Evolutionary conservation across 1,140 invertebrate genomes (phyloP).

Genomic region (Aradophagus sp.): DNA sequence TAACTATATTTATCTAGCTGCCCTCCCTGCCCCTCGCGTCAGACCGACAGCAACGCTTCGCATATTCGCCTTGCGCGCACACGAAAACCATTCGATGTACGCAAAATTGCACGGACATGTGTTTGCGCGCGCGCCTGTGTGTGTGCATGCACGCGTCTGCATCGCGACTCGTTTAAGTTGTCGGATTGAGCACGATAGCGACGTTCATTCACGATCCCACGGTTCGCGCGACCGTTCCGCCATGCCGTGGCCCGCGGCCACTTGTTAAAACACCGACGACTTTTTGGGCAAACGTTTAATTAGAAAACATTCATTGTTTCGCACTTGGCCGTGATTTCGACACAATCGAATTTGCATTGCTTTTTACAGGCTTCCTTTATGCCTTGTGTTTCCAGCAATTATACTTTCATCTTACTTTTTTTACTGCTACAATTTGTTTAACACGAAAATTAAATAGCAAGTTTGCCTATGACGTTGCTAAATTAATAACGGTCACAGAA

Average conservation of each 20-base stretch:
- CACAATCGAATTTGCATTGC: too few relatives aligned
- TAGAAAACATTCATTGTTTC: slow-evolving; percentile 26
- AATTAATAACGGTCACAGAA: too few relatives aligned
- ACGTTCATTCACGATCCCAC: slow-evolving; percentile 35
- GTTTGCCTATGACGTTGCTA: too few relatives aligned
- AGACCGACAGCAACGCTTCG: slow-evolving; percentile 1
- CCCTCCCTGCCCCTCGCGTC: neutral
- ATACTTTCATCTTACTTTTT: too few relatives aligned
- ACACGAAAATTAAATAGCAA: too few relatives aligned
- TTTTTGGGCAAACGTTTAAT: slow-evolving; percentile 22
- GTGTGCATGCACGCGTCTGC: too few relatives aligned
- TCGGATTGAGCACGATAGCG: slow-evolving; percentile 17
- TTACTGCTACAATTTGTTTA: too few relatives aligned
- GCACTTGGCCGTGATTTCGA: slow-evolving; percentile 11
- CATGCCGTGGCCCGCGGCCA: slow-evolving; percentile 20
- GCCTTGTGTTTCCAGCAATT: too few relatives aligned
- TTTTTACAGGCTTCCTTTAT: too few relatives aligned
- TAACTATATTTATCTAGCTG: slow-evolving; percentile 69
- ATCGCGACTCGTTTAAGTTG: slow-evolving; percentile 32
- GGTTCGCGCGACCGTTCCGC: slow-evolving; percentile 18
- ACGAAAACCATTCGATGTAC: slow-evolving; percentile 36
- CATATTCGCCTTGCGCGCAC: too few relatives aligned
- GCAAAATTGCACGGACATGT: slow-evolving; percentile 33
- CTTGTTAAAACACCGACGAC: slow-evolving; percentile 28
- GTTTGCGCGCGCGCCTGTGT: neutral